A percentile compares a stretch with the other conserved stretches of the same genome.
These are phyloP conservation scores for Ctena decussata DNA, from an alignment of 2,888 invertebrate genomes.

Conservation along the genomic window DNA sequence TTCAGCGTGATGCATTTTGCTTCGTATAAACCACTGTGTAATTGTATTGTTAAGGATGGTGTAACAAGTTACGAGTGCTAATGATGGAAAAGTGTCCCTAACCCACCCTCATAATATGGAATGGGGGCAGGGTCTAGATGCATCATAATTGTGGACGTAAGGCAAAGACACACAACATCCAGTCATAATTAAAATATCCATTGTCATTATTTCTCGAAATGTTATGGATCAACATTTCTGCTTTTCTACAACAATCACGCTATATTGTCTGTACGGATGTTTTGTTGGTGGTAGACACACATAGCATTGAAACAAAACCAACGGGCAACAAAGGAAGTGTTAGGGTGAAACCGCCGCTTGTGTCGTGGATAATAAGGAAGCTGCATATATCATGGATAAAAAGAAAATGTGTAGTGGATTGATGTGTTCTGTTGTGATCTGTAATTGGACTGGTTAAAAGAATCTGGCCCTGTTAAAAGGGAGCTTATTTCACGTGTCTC, in stretches of 20 bases:
- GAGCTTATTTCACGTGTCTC: background rate
- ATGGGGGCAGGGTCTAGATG: background rate
- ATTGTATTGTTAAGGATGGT: conserved; percentile 59
- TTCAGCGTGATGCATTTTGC: conserved; percentile 66
- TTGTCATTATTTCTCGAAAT: conserved; percentile 3
- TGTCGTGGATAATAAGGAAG: background rate
- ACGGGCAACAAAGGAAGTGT: background rate
- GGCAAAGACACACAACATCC: background rate
- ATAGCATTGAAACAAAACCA: background rate
- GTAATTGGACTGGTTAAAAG: background rate
- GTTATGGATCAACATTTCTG: background rate
- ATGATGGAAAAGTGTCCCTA: background rate
- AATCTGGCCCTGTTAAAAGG: background rate
- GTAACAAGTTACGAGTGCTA: conserved; percentile 6
- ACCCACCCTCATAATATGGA: background rate
- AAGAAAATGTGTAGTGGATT: background rate
- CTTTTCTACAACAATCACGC: conserved; percentile 10
- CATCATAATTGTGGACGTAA: background rate
- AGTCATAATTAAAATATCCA: conserved; percentile 3
- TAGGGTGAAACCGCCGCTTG: background rate
- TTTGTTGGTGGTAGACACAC: background rate
- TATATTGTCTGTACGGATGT: conserved; percentile 7
- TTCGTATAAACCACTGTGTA: conserved; percentile 69
- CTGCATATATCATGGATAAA: background rate
- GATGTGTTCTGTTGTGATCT: background rate